These are phyloP conservation scores for Asteroscopus sphinx DNA, from an alignment of 2,888 invertebrate genomes.

Conservation along the genomic window DNA sequence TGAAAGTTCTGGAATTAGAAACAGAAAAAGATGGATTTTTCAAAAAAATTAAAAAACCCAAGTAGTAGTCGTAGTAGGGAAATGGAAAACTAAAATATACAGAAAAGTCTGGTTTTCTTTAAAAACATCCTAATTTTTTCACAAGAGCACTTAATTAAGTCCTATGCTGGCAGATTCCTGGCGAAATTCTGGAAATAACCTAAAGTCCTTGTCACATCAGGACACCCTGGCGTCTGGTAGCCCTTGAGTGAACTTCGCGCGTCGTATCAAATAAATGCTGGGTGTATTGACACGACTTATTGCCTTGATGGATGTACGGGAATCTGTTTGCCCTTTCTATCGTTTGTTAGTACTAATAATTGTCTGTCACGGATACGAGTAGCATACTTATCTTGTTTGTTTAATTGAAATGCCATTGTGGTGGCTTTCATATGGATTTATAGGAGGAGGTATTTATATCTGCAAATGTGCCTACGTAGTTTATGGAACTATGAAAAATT, in stretches of 20 bases:
- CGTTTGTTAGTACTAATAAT: constrained; percentile 59
- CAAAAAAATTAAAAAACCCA: too few species aligned
- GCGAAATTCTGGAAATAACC: too few species aligned
- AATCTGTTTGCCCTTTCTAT: constrained; percentile 53
- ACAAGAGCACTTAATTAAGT: too few species aligned
- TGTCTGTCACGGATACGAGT: constrained; percentile 55
- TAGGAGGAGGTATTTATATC: constrained; percentile 5
- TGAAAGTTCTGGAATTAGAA: too few species aligned
- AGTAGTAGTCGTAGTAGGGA: too few species aligned
- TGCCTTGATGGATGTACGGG: constrained; percentile 55
- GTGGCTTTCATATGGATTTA: constrained; percentile 29
- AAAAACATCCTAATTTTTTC: too few species aligned
- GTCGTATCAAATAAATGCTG: constrained; percentile 43
- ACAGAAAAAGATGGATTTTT: too few species aligned
- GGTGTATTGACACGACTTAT: constrained; percentile 53
- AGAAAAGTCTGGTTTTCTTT: too few species aligned
- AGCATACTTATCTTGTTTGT: constrained; percentile 55
- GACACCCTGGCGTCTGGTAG: too few species aligned
- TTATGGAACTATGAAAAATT: neutral
- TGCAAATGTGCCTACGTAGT: constrained; percentile 6
- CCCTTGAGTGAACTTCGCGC: constrained; percentile 25
- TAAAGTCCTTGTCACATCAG: too few species aligned
- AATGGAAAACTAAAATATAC: too few species aligned
- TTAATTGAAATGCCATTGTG: constrained; percentile 55
- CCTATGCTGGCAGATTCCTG: too few species aligned